A percentile compares a stretch with the other conserved stretches of the same genome.
These are phyloP conservation scores for Tylochromis polylepis DNA, from an alignment of 2,113 vertebrate species.

Conservation along the genomic window DNA sequence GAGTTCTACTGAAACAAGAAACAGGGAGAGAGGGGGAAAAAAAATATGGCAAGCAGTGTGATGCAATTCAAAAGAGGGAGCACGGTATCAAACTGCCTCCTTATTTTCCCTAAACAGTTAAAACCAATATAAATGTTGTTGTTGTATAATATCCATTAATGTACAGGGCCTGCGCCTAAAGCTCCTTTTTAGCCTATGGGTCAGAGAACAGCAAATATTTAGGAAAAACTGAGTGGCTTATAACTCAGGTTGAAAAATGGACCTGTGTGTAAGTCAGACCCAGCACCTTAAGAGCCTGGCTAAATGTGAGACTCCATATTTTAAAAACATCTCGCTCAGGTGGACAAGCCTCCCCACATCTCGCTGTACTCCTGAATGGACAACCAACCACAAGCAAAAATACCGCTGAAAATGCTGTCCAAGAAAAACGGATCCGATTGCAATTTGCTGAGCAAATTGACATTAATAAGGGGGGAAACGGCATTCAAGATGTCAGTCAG, in stretches of 20 bases:
- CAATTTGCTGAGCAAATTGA: slow-evolving; percentile 76
- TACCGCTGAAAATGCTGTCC: slow-evolving; percentile 55
- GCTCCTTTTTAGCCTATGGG: neutral
- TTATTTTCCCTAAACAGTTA: neutral
- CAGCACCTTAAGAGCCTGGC: slow-evolving; percentile 31
- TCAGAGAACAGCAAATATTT: slow-evolving; percentile 26
- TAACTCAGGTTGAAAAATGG: slow-evolving; percentile 47
- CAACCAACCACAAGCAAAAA: slow-evolving; percentile 67
- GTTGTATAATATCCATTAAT: neutral
- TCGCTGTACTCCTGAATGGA: slow-evolving; percentile 62
- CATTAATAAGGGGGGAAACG: slow-evolving; percentile 73
- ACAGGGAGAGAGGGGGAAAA: slow-evolving; percentile 8
- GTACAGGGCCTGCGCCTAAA: neutral
- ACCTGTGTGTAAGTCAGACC: slow-evolving; percentile 31
- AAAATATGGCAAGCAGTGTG: slow-evolving; percentile 39
- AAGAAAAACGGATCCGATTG: slow-evolving; percentile 77
- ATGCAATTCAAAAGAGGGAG: slow-evolving; percentile 39
- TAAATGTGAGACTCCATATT: slow-evolving; percentile 50
- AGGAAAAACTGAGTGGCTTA: slow-evolving; percentile 16
- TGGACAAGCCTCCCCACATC: slow-evolving; percentile 66
- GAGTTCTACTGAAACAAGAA: slow-evolving; percentile 54
- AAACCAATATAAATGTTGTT: neutral
- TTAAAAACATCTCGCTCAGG: slow-evolving; percentile 64
- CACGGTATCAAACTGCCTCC: neutral
- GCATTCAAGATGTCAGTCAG: slow-evolving; percentile 75